Evolutionary conservation across 2,888 invertebrate species (phyloP).

Genomic region (Chironomus tentans): DNA sequence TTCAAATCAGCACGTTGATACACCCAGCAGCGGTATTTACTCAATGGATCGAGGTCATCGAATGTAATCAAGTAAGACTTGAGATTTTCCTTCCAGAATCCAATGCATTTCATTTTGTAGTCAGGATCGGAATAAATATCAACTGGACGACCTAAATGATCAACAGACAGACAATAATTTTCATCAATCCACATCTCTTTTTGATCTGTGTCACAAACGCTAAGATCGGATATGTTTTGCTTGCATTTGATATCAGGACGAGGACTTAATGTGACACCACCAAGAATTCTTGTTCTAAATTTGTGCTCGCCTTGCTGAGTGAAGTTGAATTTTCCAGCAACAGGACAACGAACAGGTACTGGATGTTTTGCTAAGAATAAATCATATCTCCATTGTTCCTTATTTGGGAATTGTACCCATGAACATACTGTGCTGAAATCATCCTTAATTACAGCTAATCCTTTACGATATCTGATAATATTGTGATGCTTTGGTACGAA

Average conservation of each 20-base stretch:
- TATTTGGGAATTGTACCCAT: slow-evolving; percentile 84
- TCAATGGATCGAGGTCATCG: slow-evolving; percentile 91
- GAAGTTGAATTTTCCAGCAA: slow-evolving; percentile 94
- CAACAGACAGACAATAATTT: slow-evolving; percentile 92
- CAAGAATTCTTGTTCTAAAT: slow-evolving; percentile 89
- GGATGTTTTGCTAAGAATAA: slow-evolving; percentile 80
- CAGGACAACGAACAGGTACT: slow-evolving; percentile 85
- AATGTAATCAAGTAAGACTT: slow-evolving; percentile 93
- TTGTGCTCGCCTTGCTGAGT: slow-evolving; percentile 81
- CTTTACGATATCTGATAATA: slow-evolving; percentile 81
- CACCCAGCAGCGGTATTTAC: slow-evolving; percentile 95
- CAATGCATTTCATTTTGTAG: slow-evolving; percentile 93
- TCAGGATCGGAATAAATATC: slow-evolving; percentile 94
- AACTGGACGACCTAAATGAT: slow-evolving; percentile 86
- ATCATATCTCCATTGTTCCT: slow-evolving; percentile 79
- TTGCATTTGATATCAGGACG: slow-evolving; percentile 88
- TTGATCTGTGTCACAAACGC: slow-evolving; percentile 91
- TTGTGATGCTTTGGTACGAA: slow-evolving; percentile 94
- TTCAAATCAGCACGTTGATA: slow-evolving; percentile 93
- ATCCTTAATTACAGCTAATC: slow-evolving; percentile 79
- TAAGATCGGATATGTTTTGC: slow-evolving; percentile 88
- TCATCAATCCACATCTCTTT: slow-evolving; percentile 92
- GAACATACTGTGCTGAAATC: slow-evolving; percentile 89
- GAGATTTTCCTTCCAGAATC: slow-evolving; percentile 96
- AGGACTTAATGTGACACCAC: slow-evolving; percentile 89